Conservation (phyloP, 1,140 invertebrate genomes). For the Holcopasites calliopsidis region DNA sequence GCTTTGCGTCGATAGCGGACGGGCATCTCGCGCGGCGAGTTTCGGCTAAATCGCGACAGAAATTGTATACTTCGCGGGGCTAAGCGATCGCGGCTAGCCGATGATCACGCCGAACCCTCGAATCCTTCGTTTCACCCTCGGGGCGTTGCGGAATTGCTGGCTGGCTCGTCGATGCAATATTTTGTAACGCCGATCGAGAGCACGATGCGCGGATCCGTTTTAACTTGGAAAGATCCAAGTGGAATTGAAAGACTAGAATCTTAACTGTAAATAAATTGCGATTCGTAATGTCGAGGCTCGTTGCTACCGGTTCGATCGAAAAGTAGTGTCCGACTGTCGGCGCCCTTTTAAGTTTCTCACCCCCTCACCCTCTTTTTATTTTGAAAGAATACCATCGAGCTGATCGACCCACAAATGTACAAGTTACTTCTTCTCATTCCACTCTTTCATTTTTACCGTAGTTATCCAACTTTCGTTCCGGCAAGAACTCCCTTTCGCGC, state of each 20-base stretch:
- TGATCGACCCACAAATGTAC: conserved; percentile 68
- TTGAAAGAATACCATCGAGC: conserved; percentile 56
- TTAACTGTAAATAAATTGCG: no score
- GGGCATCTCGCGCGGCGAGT: no score
- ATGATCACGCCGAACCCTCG: conserved; percentile 41
- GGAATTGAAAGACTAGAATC: no score
- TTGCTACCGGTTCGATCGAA: not conserved
- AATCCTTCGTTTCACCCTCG: conserved; percentile 17
- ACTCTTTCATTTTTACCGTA: conserved; percentile 74
- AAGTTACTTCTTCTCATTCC: conserved; percentile 56
- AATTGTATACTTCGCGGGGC: conserved; percentile 10
- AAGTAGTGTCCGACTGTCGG: conserved; percentile 29
- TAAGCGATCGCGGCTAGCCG: conserved; percentile 15
- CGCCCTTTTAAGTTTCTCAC: conserved; percentile 43
- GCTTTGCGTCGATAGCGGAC: no score
- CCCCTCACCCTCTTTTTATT: conserved; percentile 50
- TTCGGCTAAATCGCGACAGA: conserved; percentile 23
- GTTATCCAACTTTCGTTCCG: conserved; percentile 71
- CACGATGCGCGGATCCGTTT: not conserved
- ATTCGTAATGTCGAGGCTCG: not conserved
- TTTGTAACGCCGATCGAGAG: not conserved
- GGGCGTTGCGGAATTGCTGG: conserved; percentile 19
- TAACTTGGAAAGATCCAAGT: not conserved
- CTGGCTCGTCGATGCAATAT: not conserved
- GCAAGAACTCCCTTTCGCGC: no score